A percentile compares a stretch with the other conserved stretches of the same genome.
phyloP scores from a whole-genome alignment of 2,797 vertebrate genomes.

The Acomys russatus region DNA sequence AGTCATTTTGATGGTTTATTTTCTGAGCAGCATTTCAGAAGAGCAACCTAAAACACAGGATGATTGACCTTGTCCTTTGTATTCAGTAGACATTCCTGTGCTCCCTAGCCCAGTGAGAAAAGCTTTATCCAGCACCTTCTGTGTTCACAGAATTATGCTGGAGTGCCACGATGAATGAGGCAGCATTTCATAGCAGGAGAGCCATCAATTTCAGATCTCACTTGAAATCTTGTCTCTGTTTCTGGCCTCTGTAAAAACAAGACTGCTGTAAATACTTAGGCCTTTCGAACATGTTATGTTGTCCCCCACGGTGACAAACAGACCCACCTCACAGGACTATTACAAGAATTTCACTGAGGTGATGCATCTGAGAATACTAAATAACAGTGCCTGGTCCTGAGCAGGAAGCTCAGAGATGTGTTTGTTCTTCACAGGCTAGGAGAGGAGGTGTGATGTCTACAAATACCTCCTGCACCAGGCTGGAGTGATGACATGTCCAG shows the following conservation, averaged over 20 bases:
- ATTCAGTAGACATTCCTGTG: not conserved
- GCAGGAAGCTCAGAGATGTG: slow-evolving; percentile 22
- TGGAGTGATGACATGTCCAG: not conserved
- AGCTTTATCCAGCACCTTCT: slow-evolving; percentile 14
- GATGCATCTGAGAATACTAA: slow-evolving; percentile 27
- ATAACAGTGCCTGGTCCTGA: not conserved
- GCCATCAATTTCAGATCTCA: slow-evolving; percentile 13
- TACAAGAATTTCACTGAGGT: not conserved
- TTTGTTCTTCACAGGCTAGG: slow-evolving; percentile 42
- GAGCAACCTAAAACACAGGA: slow-evolving; percentile 48
- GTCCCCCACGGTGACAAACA: not conserved
- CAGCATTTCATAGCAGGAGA: not conserved
- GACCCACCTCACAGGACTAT: not conserved
- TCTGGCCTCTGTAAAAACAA: slow-evolving; percentile 16
- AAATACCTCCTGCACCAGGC: slow-evolving; percentile 45
- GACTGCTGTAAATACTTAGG: not conserved
- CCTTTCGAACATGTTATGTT: slow-evolving; percentile 8
- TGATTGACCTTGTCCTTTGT: slow-evolving; percentile 35
- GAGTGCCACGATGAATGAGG: slow-evolving; percentile 10
- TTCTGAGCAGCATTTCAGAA: slow-evolving; percentile 67
- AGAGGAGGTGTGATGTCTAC: slow-evolving; percentile 4
- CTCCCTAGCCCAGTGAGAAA: not conserved
- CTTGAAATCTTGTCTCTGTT: slow-evolving; percentile 27
- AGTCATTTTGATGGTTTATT: slow-evolving; percentile 64
- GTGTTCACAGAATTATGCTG: not conserved